Percentiles rank a stretch among this genome's conserved stretches.
phyloP scores from a whole-genome alignment of 2,888 invertebrate genomes.

The Lysandra bellargus region DNA sequence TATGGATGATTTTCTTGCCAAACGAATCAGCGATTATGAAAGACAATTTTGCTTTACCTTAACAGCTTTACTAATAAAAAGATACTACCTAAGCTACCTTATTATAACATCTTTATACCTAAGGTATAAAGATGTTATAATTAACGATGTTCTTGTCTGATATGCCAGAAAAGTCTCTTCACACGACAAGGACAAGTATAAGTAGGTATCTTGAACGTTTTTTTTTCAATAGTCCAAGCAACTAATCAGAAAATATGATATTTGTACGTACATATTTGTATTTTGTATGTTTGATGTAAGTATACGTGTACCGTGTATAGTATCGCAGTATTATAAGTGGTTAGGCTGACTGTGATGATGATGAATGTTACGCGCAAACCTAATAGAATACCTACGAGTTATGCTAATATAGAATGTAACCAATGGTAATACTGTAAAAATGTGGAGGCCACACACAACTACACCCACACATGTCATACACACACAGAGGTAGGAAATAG shows the following conservation, averaged over 20 bases:
- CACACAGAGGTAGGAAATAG: constrained; percentile 45
- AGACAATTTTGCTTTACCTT: neutral
- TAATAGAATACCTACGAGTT: constrained; percentile 28
- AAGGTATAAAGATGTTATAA: neutral
- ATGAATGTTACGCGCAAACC: neutral
- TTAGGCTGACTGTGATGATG: neutral
- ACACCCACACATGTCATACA: constrained; percentile 44
- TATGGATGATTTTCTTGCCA: neutral
- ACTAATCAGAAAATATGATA: no score
- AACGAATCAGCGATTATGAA: neutral
- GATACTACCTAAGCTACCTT: no score
- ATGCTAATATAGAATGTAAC: constrained; percentile 31
- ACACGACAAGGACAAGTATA: no score
- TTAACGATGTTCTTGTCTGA: no score
- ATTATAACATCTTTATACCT: no score
- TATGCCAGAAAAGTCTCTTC: no score
- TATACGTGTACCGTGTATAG: neutral
- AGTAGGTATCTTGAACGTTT: no score
- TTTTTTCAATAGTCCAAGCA: no score
- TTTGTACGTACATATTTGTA: no score
- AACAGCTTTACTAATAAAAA: neutral
- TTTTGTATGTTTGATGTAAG: no score
- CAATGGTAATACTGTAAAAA: constrained; percentile 33
- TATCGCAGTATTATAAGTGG: neutral
- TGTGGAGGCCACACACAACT: constrained; percentile 37